A percentile compares a stretch with the other conserved stretches of the same genome.
phyloP scores from a whole-genome alignment of 2,888 invertebrate species.

The Drosophila kanekoi region DNA sequence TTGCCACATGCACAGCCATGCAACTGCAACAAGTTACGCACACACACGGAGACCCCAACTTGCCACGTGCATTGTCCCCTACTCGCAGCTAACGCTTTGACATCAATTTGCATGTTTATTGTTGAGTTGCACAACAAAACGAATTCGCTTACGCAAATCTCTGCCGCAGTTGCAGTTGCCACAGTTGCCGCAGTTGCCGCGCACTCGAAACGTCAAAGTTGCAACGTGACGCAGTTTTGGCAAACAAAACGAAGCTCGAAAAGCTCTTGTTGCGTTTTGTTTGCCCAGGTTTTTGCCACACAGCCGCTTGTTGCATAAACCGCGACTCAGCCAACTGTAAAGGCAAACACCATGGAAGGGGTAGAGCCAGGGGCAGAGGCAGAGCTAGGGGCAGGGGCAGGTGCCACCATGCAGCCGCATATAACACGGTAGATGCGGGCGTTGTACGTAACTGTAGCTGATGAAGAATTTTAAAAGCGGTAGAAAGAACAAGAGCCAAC shows the following conservation, averaged over 20 bases:
- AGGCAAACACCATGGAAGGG: conserved; percentile 6
- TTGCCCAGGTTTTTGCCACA: conserved; percentile 11
- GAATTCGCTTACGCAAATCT: conserved; percentile 79
- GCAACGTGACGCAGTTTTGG: conserved; percentile 79
- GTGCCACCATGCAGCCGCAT: conserved; percentile 1
- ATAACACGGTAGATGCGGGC: conserved; percentile 7
- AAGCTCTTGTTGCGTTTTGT: conserved; percentile 15
- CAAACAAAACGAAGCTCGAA: conserved; percentile 65
- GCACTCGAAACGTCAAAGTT: conserved; percentile 49
- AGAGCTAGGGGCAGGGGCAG: background rate
- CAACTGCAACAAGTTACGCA: conserved; percentile 62
- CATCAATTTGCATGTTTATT: conserved; percentile 64
- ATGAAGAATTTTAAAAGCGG: background rate
- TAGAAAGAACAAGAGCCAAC: conserved; percentile 1
- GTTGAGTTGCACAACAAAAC: conserved; percentile 64
- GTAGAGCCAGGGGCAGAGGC: no score
- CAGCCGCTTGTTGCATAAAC: conserved; percentile 70
- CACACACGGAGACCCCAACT: background rate
- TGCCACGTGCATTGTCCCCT: background rate
- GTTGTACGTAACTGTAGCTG: conserved; percentile 39
- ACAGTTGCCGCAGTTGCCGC: conserved; percentile 2
- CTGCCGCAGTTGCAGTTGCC: conserved; percentile 13
- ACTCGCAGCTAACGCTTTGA: conserved; percentile 28
- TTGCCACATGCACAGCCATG: conserved; percentile 42
- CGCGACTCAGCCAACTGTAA: conserved; percentile 69